Evolutionary conservation across 2,113 vertebrate species (phyloP).

Genomic region (Calypte anna): DNA sequence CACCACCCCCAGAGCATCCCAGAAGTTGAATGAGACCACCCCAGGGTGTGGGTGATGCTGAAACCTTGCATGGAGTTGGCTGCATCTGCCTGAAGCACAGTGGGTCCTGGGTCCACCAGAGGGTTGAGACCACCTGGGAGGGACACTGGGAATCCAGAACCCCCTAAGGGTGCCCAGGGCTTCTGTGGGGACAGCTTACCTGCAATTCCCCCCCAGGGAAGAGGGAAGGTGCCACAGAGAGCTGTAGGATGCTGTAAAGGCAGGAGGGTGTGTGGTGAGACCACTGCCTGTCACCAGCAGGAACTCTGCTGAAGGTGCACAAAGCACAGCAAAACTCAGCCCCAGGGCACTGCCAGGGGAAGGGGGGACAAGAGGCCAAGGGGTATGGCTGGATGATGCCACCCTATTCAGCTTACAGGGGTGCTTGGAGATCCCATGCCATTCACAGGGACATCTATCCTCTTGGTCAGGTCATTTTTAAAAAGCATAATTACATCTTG

Average conservation of each 20-base stretch:
- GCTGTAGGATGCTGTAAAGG: not conserved
- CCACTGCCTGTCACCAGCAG: rapidly evolving
- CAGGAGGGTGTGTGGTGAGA: not conserved
- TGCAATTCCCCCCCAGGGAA: not conserved
- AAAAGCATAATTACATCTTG: not conserved
- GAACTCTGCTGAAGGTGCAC: not conserved
- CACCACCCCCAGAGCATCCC: not conserved
- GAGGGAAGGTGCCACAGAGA: not conserved
- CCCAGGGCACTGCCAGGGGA: not conserved
- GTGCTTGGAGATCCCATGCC: not conserved
- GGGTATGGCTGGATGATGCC: not conserved
- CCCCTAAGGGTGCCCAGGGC: no score
- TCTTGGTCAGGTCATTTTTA: not conserved
- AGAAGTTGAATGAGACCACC: rapidly evolving
- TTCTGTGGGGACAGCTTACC: not conserved
- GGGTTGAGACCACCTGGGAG: not conserved
- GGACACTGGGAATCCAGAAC: no score
- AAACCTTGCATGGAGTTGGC: not conserved
- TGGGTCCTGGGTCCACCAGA: rapidly evolving
- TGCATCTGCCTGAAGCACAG: not conserved
- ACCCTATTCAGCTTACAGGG: not conserved
- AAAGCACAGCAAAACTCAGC: not conserved
- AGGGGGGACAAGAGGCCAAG: not conserved
- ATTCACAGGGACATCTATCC: not conserved
- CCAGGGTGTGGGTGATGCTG: not conserved